Conservation (phyloP, 2,797 vertebrate genomes). For the Sternarchorhynchus goeldii region DNA sequence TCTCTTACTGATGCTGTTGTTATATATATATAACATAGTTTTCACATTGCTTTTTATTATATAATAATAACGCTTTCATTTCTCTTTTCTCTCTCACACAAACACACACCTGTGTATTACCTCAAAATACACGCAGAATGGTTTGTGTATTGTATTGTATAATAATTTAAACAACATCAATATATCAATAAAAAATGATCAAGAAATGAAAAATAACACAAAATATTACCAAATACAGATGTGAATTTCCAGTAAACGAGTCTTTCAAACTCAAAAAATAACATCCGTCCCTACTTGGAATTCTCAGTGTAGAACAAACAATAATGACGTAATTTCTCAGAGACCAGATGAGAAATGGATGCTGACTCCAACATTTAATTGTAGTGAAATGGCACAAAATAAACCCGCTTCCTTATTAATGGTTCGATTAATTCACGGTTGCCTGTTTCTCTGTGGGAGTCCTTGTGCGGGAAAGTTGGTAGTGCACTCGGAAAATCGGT, state of each 20-base stretch:
- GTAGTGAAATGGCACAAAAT: slow-evolving; percentile 23
- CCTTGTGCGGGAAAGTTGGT: slow-evolving; percentile 3
- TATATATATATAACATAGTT: too few relatives aligned
- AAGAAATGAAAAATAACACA: neutral
- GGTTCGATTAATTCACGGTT: slow-evolving; percentile 37
- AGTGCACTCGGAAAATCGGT: slow-evolving; percentile 37
- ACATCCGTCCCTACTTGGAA: neutral
- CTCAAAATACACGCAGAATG: slow-evolving; percentile 40
- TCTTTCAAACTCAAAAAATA: neutral
- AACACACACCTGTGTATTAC: slow-evolving; percentile 37
- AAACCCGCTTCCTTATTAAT: slow-evolving; percentile 40
- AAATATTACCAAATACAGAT: neutral
- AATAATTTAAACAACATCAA: neutral
- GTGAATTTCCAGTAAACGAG: slow-evolving; percentile 4
- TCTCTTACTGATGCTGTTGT: too few relatives aligned
- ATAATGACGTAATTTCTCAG: slow-evolving; percentile 19
- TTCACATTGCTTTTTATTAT: too few relatives aligned
- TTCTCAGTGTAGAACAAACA: slow-evolving; percentile 15
- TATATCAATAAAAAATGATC: neutral
- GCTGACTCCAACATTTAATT: slow-evolving; percentile 17
- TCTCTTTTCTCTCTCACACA: neutral
- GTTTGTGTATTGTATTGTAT: slow-evolving; percentile 9
- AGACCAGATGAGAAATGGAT: neutral
- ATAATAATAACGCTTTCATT: too few relatives aligned
- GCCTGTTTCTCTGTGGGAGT: slow-evolving; percentile 35